A percentile compares a stretch with the other conserved stretches of the same genome.
These are phyloP conservation scores for Caenorhabditis japonica DNA, from an alignment of 2,888 invertebrate species.

Conservation along the genomic window DNA sequence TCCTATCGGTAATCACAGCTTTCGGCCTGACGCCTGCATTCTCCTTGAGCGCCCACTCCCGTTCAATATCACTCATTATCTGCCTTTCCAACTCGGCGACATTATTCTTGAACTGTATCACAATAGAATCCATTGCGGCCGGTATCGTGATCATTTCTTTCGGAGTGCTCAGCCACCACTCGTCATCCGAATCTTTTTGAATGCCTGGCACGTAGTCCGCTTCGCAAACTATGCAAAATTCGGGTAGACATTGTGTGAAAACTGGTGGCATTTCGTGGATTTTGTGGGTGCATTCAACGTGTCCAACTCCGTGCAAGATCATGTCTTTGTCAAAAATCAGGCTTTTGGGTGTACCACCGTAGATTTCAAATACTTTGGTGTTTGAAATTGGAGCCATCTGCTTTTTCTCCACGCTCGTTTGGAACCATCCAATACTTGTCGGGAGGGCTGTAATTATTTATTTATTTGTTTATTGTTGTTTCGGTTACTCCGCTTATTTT, in stretches of 20 bases:
- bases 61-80: constrained; percentile 26
- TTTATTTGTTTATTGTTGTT: no score
- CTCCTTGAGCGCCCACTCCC: constrained; percentile 31
- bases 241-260: constrained; percentile 58
- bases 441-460: constrained; percentile 16
- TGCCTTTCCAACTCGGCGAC: constrained; percentile 35
- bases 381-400: constrained; percentile 18
- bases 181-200: constrained; percentile 18
- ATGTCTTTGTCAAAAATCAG: constrained; percentile 50
- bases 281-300: constrained; percentile 35
- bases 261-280: constrained; percentile 27
- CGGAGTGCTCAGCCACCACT: constrained; percentile 32
- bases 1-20: constrained; percentile 38
- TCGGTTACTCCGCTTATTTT: no score
- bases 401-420: constrained; percentile 25
- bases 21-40: constrained; percentile 16
- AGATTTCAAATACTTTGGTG: constrained; percentile 40
- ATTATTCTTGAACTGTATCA: constrained; percentile 38
- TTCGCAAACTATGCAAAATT: constrained; percentile 56
- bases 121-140: constrained; percentile 30
- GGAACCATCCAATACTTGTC: constrained; percentile 33
- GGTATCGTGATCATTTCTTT: constrained; percentile 39
- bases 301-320: constrained; percentile 30
- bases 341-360: constrained; percentile 60
- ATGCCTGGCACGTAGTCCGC: constrained; percentile 63